These are phyloP conservation scores for Allobates femoralis DNA, from an alignment of 2,797 vertebrate species.

Conservation along the genomic window DNA sequence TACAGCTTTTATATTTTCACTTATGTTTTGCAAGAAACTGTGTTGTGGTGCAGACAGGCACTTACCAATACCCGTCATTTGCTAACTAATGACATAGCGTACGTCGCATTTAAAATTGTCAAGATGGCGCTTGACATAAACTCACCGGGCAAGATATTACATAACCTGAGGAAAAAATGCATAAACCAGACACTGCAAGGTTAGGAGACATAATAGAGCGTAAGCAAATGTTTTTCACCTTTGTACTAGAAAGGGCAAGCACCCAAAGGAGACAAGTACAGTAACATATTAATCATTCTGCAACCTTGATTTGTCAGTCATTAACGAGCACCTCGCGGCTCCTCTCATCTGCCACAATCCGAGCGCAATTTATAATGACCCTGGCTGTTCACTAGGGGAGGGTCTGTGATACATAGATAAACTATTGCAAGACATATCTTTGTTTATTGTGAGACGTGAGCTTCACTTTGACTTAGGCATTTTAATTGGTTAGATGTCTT, in stretches of 20 bases:
- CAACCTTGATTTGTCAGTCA: conserved; percentile 45
- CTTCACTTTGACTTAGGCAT: no score
- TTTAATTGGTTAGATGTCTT: not conserved
- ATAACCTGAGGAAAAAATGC: not conserved
- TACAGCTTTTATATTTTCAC: no score
- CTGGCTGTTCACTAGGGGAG: no score
- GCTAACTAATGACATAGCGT: no score
- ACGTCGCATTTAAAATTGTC: no score
- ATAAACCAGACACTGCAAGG: not conserved
- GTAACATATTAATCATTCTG: conserved; percentile 54
- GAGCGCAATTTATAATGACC: not conserved
- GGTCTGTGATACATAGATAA: not conserved
- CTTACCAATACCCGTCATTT: no score
- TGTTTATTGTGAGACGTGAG: not conserved
- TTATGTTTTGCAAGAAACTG: no score
- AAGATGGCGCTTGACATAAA: not conserved
- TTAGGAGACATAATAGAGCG: conserved; percentile 28
- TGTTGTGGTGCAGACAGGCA: no score
- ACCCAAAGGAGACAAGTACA: conserved; percentile 44
- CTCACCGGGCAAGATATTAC: not conserved
- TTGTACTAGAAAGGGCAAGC: not conserved
- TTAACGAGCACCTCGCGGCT: conserved; percentile 10
- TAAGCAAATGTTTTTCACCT: conserved; percentile 14
- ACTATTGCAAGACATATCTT: not conserved
- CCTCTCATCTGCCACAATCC: conserved; percentile 21